Base-by-base conservation (phyloP, 2,113 vertebrate species). In the Platichthys flesus region DNA sequence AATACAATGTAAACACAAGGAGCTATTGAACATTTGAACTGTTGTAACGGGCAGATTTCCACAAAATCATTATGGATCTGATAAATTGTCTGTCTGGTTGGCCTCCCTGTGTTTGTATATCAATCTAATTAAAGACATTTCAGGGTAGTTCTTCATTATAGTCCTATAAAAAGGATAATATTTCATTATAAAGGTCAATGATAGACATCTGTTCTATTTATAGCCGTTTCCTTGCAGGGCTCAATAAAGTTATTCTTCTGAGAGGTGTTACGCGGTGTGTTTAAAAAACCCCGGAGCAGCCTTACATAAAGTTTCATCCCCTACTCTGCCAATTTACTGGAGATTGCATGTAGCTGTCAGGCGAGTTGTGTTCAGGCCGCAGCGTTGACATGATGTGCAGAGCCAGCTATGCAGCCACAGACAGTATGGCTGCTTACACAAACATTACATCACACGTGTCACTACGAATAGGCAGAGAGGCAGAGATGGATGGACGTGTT, bases 371-470 rank as follows among this genome's bases (percentile, higher is more conserved):
- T 47, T 70, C 1, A 4, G 70, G 60, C 76, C 37, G 16, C n/a
- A 23, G 60, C 28, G 4, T 35, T 70, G 49, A 55, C 56, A 26
- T 26, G 56, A 76, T 67, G 69, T 63, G 74, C 76, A 49, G 23
- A 85, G 80, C 61, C 73, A 70, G 74, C 79, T 49, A 20, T 81
- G 84, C 45, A 49, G 61, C 74, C 67, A 71, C 71, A 58, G 61
- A 78, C 74, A 81, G 24, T 54, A 52, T 45, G 78, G 65, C 28
- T 9, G 37, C 81, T 85, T 89, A 83, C 85, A 79, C 86, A 82
- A 82, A 85, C 77, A 80, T 91, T 89, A 85, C 89, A 88, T 88
- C 86, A 89, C 79, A 76, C 65, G 1, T 74, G 79, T 87, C 87
- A 83, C 78, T 58, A 70, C 1, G 13, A 54, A 74, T 67, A 59